Percentiles rank a stretch among this genome's conserved stretches.
Conservation (phyloP, 2,888 invertebrate genomes). For the Aelia acuminata region DNA sequence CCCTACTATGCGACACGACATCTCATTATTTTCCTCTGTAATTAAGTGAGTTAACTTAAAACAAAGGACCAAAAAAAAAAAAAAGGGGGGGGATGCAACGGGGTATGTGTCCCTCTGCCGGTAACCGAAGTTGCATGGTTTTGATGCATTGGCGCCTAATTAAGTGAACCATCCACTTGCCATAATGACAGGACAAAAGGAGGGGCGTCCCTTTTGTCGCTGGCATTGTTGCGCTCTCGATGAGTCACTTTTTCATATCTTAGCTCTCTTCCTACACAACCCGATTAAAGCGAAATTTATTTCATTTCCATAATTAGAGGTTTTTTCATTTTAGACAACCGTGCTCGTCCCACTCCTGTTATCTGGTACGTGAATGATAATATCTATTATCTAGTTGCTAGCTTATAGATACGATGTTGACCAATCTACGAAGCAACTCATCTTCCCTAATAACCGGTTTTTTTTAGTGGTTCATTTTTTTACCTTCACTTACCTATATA, state of each 20-base stretch:
- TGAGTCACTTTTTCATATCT: conserved; percentile 23
- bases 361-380: not conserved
- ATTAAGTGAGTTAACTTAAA: conserved; percentile 22
- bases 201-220: not conserved
- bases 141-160: conserved; percentile 18
- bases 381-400: not conserved
- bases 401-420: not conserved
- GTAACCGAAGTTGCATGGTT: not conserved
- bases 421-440: too few species aligned
- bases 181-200: conserved; percentile 6
- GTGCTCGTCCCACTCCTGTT: not conserved
- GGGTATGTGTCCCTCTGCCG: not conserved
- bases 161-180: conserved; percentile 23
- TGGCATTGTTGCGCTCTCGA: not conserved
- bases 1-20: not conserved
- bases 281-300: conserved; percentile 8
- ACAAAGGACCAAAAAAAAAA: not conserved
- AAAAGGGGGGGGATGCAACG: too few species aligned
- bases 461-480: too few species aligned
- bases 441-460: too few species aligned
- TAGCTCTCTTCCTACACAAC: not conserved
- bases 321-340: not conserved
- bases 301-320: not conserved
- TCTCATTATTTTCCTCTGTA: not conserved
- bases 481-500: too few species aligned